Conservation (phyloP, 2,888 invertebrate species). For the Macrophya annulata region DNA sequence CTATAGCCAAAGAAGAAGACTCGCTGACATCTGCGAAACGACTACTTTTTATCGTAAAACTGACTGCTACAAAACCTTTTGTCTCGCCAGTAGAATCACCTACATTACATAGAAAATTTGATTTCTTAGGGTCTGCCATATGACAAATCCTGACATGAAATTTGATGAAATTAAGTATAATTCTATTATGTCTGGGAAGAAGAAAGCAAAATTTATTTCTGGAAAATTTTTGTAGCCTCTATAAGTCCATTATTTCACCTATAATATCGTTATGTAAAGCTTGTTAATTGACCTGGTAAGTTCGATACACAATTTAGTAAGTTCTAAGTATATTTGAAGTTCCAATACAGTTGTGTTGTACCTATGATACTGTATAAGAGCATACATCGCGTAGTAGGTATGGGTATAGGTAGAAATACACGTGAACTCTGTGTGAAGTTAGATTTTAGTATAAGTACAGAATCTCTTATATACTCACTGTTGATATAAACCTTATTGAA, state of each 20-base stretch:
- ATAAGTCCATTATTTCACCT: not conserved
- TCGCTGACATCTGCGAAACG: not conserved
- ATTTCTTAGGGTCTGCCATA: not conserved
- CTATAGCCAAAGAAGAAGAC: not conserved
- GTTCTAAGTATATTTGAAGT: not conserved
- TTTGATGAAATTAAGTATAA: not conserved
- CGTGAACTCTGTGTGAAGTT: conserved; percentile 1
- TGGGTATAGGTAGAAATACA: not conserved
- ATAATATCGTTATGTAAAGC: not conserved
- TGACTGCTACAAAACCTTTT: not conserved
- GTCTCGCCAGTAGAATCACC: not conserved
- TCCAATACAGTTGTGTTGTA: conserved; percentile 3
- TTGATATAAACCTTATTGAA: not conserved
- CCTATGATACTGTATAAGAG: not conserved
- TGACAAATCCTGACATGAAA: not conserved
- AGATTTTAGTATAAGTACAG: not conserved
- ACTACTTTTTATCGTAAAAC: not conserved
- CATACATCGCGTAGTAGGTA: not conserved
- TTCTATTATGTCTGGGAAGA: not conserved
- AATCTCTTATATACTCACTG: conserved; percentile 1
- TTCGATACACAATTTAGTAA: not conserved
- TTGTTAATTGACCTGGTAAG: not conserved
- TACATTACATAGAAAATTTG: not conserved
- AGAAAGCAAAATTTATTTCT: not conserved
- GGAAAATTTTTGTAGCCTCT: not conserved